Evolutionary conservation across 1,140 invertebrate species (phyloP).

Genomic region (Argopecten irradians): DNA sequence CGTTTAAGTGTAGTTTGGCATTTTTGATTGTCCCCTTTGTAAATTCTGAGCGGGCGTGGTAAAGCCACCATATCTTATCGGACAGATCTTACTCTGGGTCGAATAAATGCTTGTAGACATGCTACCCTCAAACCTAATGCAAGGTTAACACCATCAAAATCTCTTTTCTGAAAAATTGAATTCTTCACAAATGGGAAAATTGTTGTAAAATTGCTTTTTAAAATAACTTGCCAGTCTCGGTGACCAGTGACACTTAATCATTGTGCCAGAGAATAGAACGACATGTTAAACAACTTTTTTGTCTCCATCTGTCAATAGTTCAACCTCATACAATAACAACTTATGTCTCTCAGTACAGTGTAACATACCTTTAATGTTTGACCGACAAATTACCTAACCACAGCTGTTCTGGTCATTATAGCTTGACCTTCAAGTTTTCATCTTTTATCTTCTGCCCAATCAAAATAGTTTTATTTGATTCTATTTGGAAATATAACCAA

Average conservation of each 20-base stretch:
- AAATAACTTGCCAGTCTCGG: neutral
- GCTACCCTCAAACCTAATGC: neutral
- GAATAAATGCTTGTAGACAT: conserved; percentile 22
- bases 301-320: conserved; percentile 11
- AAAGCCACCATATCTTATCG: neutral
- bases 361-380: neutral
- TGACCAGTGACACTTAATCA: neutral
- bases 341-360: neutral
- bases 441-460: neutral
- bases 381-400: neutral
- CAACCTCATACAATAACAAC: neutral
- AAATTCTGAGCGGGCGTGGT: conserved; percentile 13
- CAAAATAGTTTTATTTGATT: conserved; percentile 2
- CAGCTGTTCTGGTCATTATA: neutral
- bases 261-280: neutral
- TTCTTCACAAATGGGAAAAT: conserved; percentile 22
- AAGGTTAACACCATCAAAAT: neutral
- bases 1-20: conserved; percentile 20
- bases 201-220: neutral
- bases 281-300: neutral
- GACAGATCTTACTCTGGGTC: conserved; percentile 14
- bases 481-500: neutral
- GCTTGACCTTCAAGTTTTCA: neutral
- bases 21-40: conserved; percentile 11
- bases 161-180: conserved; percentile 16